Evolutionary conservation across 2,888 invertebrate species (phyloP).

Genomic region (Anarsia innoxiella): DNA sequence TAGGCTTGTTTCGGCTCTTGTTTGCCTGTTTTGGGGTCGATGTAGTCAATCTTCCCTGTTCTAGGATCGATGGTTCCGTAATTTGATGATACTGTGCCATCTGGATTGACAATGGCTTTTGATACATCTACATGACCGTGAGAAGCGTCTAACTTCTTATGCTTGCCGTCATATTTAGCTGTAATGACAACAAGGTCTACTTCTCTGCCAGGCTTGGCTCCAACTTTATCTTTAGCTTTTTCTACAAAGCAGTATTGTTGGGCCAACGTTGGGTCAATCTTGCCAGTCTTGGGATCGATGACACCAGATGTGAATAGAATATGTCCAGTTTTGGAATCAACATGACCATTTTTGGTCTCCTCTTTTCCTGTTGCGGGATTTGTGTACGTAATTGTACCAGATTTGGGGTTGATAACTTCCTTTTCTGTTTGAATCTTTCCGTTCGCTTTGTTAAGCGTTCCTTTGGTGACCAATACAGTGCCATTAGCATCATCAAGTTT

Average conservation of each 20-base stretch:
- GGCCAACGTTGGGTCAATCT: slow-evolving; percentile 78
- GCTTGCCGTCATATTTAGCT: slow-evolving; percentile 76
- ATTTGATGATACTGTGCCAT: slow-evolving; percentile 74
- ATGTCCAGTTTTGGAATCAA: slow-evolving; percentile 80
- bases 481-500: slow-evolving; percentile 75
- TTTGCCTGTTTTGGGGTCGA: slow-evolving; percentile 79
- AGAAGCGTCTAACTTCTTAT: slow-evolving; percentile 62
- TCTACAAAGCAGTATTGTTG: slow-evolving; percentile 80
- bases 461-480: slow-evolving; percentile 57
- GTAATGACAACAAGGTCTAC: slow-evolving; percentile 77
- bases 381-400: slow-evolving; percentile 76
- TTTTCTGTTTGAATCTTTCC: slow-evolving; percentile 78
- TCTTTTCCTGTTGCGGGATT: slow-evolving; percentile 79
- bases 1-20: slow-evolving; percentile 79
- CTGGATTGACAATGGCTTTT: slow-evolving; percentile 75
- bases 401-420: slow-evolving; percentile 80
- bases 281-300: slow-evolving; percentile 80
- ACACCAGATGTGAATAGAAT: slow-evolving; percentile 77
- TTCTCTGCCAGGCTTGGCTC: slow-evolving; percentile 62
- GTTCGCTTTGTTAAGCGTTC: slow-evolving; percentile 68
- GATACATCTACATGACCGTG: slow-evolving; percentile 72
- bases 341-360: slow-evolving; percentile 78
- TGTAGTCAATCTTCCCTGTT: slow-evolving; percentile 77
- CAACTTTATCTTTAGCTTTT: slow-evolving; percentile 71
- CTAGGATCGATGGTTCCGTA: slow-evolving; percentile 80